Evolutionary conservation across 2,888 invertebrate species (phyloP).

Genomic region (Leucoma salicis): DNA sequence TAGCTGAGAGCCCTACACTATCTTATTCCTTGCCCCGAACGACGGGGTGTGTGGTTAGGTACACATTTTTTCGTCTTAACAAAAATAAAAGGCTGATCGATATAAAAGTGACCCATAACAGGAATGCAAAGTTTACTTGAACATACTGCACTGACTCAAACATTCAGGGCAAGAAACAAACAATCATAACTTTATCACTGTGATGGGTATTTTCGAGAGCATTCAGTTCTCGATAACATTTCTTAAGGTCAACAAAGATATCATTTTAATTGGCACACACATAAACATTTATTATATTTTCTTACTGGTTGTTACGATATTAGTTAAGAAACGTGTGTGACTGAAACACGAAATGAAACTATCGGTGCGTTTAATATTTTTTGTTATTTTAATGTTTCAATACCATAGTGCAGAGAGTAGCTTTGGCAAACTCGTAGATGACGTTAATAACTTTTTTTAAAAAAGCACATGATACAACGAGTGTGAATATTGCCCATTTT

Average conservation of each 20-base stretch:
- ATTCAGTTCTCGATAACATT: background rate
- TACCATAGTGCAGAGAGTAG: background rate
- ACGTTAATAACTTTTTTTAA: background rate
- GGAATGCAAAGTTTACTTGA: too few species aligned
- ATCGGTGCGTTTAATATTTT: background rate
- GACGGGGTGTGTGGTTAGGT: too few species aligned
- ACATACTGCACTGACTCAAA: too few species aligned
- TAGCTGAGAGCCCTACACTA: too few species aligned
- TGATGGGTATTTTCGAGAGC: background rate
- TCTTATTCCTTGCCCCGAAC: too few species aligned
- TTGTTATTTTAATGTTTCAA: background rate
- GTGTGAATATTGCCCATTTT: background rate
- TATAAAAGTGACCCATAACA: too few species aligned
- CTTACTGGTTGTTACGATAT: too few species aligned
- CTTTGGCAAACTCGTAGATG: background rate
- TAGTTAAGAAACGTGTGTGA: too few species aligned
- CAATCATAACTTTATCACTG: background rate
- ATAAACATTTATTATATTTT: too few species aligned
- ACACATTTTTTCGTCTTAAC: too few species aligned
- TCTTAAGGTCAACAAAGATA: background rate
- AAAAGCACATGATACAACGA: background rate
- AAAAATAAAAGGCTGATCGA: too few species aligned
- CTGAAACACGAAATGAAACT: background rate
- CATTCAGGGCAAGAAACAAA: too few species aligned
- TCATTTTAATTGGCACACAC: background rate